Evolutionary conservation across 2,888 invertebrate species (phyloP).

Genomic region (Deilephila porcellus): DNA sequence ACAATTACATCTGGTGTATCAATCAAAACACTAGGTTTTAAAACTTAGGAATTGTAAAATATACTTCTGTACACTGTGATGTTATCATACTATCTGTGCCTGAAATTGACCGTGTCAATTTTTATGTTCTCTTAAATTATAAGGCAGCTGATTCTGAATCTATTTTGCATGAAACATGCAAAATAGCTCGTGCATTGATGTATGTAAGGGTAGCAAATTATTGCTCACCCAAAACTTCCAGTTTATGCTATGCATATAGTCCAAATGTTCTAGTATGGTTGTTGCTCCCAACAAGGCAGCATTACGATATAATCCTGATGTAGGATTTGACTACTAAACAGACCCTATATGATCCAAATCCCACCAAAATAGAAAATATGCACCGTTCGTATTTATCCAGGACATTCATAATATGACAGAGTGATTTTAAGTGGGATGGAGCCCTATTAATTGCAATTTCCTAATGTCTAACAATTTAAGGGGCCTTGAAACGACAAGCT

Average conservation of each 20-base stretch:
- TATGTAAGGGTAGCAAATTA: too few species aligned
- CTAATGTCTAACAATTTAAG: slow-evolving; percentile 32
- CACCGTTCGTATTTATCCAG: neutral
- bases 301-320: neutral
- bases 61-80: neutral
- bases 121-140: neutral
- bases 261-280: neutral
- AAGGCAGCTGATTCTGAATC: neutral
- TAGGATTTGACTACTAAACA: neutral
- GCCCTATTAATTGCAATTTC: slow-evolving; percentile 3
- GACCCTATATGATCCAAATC: neutral
- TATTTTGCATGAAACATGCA: neutral
- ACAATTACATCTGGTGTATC: too few species aligned
- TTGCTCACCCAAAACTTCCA: neutral
- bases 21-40: too few species aligned
- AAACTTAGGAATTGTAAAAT: too few species aligned
- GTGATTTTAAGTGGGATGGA: neutral
- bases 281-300: too few species aligned
- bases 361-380: neutral
- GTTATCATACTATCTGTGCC: neutral
- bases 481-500: slow-evolving; percentile 25
- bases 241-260: neutral
- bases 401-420: neutral
- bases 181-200: neutral
- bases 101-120: neutral